Base-by-base conservation (phyloP, 2,888 invertebrate species). In the Thyatira batis region DNA sequence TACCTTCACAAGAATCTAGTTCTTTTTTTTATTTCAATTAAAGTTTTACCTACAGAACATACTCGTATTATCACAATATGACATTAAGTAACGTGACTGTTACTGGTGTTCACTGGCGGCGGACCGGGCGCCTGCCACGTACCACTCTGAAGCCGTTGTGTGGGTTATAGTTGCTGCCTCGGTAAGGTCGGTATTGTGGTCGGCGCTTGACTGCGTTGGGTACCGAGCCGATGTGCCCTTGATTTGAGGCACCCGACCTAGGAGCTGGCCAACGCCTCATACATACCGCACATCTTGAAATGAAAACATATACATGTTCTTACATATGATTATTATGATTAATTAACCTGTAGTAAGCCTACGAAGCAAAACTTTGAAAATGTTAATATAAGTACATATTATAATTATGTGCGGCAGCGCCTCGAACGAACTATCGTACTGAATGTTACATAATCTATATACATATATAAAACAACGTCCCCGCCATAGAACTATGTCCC, bases 271-370 rank as follows among this genome's bases (percentile, higher is more conserved):
- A 78, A 23, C 80, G 74, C 57, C 89, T 75, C 80, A 86, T 89
- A 57, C 91, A 92, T 39, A 92, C 92, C 49, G 88, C 62, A 65
- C 92, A 92, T 69, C 92, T 92, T 62, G 6, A 53, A 55, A 57
- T 45, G 27, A 25, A 3, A 51, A 44, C 27, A 27, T 45, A 50
- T 52, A 53, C 54, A 52, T 39, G n/a, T n/a, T n/a, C n/a, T n/a
- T n/a, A n/a, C n/a, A n/a, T n/a, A n/a, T n/a, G n/a, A n/a, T n/a
- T n/a, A n/a, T n/a, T n/a, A n/a, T n/a, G n/a, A n/a, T n/a, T n/a
- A n/a, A n/a, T n/a, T n/a, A n/a, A n/a, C n/a, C n/a, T n/a, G n/a
- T n/a, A n/a, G n/a, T n/a, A n/a, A n/a, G n/a, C n/a, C n/a, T n/a
- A n/a, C n/a, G n/a, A n/a, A n/a, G n/a, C n/a, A n/a, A n/a, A n/a